A percentile compares a stretch with the other conserved stretches of the same genome.
phyloP scores from a whole-genome alignment of 2,113 vertebrate species.

The Ochotona curzoniae region DNA sequence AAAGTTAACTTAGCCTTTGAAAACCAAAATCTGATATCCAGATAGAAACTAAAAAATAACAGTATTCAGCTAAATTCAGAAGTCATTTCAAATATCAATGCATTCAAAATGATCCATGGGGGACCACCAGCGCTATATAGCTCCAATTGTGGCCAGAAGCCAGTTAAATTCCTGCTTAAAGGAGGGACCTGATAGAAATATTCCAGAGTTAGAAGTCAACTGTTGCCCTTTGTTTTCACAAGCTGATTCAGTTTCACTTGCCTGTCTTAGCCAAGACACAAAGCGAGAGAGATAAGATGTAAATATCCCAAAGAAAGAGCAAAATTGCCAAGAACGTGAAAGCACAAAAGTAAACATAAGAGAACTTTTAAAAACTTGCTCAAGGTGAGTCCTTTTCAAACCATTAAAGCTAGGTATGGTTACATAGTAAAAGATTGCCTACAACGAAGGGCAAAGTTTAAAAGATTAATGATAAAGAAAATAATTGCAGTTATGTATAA shows the following conservation, averaged over 20 bases:
- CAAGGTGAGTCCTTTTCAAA: not conserved
- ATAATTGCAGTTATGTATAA: not conserved
- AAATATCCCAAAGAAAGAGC: not conserved
- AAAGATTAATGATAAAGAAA: slow-evolving; percentile 36
- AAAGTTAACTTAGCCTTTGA: too few relatives aligned
- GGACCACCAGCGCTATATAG: not conserved
- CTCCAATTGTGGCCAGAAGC: too few relatives aligned
- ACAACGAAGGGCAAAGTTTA: not conserved
- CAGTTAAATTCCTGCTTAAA: not conserved
- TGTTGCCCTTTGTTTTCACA: not conserved
- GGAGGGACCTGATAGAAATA: not conserved
- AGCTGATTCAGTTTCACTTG: not conserved
- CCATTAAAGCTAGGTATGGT: not conserved
- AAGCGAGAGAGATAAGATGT: not conserved
- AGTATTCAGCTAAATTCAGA: too few relatives aligned
- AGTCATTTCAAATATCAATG: too few relatives aligned
- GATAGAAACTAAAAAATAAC: too few relatives aligned
- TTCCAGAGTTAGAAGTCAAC: not conserved
- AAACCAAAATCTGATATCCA: not conserved
- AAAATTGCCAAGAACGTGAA: not conserved
- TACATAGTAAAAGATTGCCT: not conserved
- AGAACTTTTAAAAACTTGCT: not conserved
- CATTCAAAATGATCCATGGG: too few relatives aligned
- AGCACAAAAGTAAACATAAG: slow-evolving; percentile 3
- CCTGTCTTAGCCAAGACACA: not conserved